phyloP scores from a whole-genome alignment of 2,113 vertebrate species.

The Psettodes erumei region DNA sequence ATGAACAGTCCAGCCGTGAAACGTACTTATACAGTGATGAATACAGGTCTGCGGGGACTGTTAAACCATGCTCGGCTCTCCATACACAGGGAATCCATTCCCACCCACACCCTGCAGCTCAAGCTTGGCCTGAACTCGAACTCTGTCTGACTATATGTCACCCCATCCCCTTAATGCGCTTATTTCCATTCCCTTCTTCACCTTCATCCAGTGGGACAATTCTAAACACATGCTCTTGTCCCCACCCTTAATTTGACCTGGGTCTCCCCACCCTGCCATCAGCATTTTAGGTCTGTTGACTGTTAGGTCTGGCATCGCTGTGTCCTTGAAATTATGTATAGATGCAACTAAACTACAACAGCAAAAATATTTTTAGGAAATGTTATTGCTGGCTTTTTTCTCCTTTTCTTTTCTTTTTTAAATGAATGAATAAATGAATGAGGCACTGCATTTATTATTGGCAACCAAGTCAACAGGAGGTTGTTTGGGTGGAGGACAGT shows the following conservation, averaged over 20 bases:
- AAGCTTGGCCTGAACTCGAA: slow-evolving; percentile 15
- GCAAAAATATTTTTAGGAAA: background rate
- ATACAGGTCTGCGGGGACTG: slow-evolving; percentile 57
- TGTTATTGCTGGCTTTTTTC: background rate
- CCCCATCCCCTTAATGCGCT: slow-evolving; percentile 11
- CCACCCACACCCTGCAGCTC: slow-evolving; percentile 46
- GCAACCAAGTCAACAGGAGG: too few species aligned
- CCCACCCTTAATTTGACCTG: slow-evolving; percentile 32
- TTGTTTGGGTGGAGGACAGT: too few species aligned
- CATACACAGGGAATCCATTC: slow-evolving; percentile 12
- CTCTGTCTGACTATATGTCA: slow-evolving; percentile 24
- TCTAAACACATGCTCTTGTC: slow-evolving; percentile 24
- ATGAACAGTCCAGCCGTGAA: slow-evolving; percentile 51
- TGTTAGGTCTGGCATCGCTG: background rate
- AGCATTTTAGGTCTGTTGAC: background rate
- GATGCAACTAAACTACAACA: background rate
- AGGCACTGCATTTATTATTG: too few species aligned
- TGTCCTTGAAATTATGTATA: background rate
- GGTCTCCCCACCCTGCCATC: slow-evolving; percentile 5
- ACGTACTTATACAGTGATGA: slow-evolving; percentile 37
- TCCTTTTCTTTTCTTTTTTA: too few species aligned
- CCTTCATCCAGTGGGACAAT: slow-evolving; percentile 11
- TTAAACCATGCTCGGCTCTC: slow-evolving; percentile 49
- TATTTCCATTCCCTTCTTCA: slow-evolving; percentile 44
- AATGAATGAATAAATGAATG: too few species aligned